Conservation (phyloP, 2,113 vertebrate species). For the Meleagris gallopavo region DNA sequence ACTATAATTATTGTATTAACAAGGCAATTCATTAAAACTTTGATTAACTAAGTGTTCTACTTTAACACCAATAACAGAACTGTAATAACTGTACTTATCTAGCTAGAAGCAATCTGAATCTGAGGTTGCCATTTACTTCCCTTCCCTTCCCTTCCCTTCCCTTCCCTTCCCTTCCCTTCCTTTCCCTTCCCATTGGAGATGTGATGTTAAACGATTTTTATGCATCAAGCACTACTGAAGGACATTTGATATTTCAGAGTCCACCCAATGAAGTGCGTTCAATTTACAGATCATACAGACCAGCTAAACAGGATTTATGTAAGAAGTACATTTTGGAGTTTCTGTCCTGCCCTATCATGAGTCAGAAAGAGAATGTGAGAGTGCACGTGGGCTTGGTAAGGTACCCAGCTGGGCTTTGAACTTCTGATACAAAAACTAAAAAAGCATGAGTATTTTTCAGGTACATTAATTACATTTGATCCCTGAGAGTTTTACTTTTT, state of each 20-base stretch:
- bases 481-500: background rate
- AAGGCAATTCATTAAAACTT: background rate
- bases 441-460: background rate
- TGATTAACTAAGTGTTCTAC: background rate
- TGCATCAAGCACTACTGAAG: background rate
- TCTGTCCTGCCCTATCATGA: background rate
- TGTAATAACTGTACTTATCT: background rate
- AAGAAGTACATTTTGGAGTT: background rate
- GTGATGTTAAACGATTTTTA: background rate
- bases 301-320: background rate
- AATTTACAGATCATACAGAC: background rate
- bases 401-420: background rate
- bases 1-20: background rate
- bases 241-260: background rate
- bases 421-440: background rate
- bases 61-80: background rate
- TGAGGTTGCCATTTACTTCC: background rate
- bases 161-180: background rate
- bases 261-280: background rate
- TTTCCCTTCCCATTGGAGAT: background rate
- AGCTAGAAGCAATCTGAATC: background rate
- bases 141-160: background rate
- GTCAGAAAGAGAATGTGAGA: fast-evolving
- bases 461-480: background rate
- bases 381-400: background rate